Evolutionary conservation across 2,888 invertebrate genomes (phyloP), one percentile per base, ranked within the genome.

Genomic region (Rapana venosa): DNA sequence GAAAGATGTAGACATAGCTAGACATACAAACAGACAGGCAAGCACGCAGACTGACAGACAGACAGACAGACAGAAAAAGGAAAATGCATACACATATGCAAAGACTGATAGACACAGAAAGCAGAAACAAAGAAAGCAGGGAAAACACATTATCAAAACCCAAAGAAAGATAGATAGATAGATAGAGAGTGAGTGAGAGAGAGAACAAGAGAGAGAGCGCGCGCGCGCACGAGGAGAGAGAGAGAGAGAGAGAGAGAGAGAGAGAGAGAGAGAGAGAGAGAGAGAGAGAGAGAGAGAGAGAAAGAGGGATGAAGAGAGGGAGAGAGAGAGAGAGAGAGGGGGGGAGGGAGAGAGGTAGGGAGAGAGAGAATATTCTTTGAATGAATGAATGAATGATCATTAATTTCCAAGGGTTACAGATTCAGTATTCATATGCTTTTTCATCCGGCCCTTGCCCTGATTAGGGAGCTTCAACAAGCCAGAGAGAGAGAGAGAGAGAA

Each of bases 221-320:
- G 70, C 5, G 70, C 15, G 70, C 15, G 22, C 15, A 22, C 26
- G 26, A n/a, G 4, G 74, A 74, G 26, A 74, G 74, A 74, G 74
- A 74, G 74, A 74, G 74, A 74, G 26, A 74, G 74, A 74, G 74
- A 74, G 74, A 74, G 74, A 26, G 74, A 74, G 74, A 26, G 74
- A 74, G 26, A n/a, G 74, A 74, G 26, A 74, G 74, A 74, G 74
- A 74, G 26, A 74, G 74, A 74, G 74, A 74, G 26, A 74, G 74
- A 74, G 74, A 74, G 74, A 74, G 74, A 74, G 74, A 74, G 74
- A 74, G 74, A 74, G 74, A 74, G 74, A 47, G 83, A 83, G 83
- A 83, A 22, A 13, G 81, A 81, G 11, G 13, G 81, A 81, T 1
- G 13, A 36, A 81, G 20, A 35, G 81, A 81, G 20, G 13, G 22